Evolutionary conservation across 2,797 vertebrate species (phyloP), one percentile per base, ranked within the genome.

Genomic region (Gymnoscopelus microlampas): DNA sequence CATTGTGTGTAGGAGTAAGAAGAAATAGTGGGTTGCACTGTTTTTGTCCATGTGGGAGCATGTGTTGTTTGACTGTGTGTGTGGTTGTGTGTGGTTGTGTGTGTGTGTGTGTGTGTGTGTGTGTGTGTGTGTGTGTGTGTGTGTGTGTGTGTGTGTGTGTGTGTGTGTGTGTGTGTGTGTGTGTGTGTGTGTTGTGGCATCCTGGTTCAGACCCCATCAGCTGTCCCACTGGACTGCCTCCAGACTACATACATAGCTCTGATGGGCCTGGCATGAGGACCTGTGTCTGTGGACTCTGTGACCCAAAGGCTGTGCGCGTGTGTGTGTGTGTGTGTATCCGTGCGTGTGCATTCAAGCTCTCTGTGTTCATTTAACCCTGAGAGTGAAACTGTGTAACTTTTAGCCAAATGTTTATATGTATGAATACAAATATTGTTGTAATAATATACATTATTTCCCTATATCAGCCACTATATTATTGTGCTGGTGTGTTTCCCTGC

Each of bases 191-290:
- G 74, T 55, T n/a, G 62, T 78, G 77, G 66, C 77, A 87, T 88
- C 82, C 73, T 80, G 76, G 76, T 83, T 89, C 67, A 60, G 76
- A 74, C 79, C 83, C 84, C 89, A 10, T 68, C 66, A 92, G 90
- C 90, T 92, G 91, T 89, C 85, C 81, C 68, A 19, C 32, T 88
- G 90, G 87, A 71, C 78, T 49, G 1, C 35, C 61, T 85, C 88
- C 88, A 91, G 82, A 74, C 48, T 15, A 85, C 87, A 86, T 82
- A 79, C 87, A 89, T 84, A 84, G 78, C 83, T 79, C 69, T 70
- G 66, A 65, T 84, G 86, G 39, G 39, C 39, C 39, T 44, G 39
- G 39, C 39, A 44, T 44, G 39, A 29, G 26, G 39, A 44, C 39
- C 39, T 85, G 85, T 79, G 74, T 87, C 78, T 90, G 56, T 50